A percentile compares a stretch with the other conserved stretches of the same genome.
Conservation (phyloP, 2,888 invertebrate genomes). For the Drosophila barbarae region DNA sequence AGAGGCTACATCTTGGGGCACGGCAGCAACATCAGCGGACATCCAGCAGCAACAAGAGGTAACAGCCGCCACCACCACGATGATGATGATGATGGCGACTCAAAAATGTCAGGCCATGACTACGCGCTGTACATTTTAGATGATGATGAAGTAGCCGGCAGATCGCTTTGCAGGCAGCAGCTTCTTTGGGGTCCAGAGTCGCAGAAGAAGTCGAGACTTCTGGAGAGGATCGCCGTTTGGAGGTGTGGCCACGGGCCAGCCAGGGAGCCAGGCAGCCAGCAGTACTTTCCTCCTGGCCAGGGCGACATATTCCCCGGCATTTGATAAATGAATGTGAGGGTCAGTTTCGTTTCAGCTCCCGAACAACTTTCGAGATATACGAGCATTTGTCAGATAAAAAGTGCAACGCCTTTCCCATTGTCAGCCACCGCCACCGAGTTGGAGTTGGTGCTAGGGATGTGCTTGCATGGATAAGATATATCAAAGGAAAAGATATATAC, state of each 20-base stretch:
- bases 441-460: slow-evolving; percentile 1
- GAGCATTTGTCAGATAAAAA: slow-evolving; percentile 72
- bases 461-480: background rate
- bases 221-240: slow-evolving; percentile 28
- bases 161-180: slow-evolving; percentile 22
- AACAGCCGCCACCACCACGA: slow-evolving; percentile 20
- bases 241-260: slow-evolving; percentile 45
- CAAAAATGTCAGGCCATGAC: slow-evolving; percentile 71
- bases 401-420: slow-evolving; percentile 71
- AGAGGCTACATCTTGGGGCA: slow-evolving; percentile 19
- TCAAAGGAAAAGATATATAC: background rate
- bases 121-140: slow-evolving; percentile 68
- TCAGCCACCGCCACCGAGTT: slow-evolving; percentile 60
- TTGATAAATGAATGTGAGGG: slow-evolving; percentile 75
- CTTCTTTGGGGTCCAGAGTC: slow-evolving; percentile 5
- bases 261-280: slow-evolving; percentile 10
- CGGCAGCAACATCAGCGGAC: slow-evolving; percentile 42
- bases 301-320: slow-evolving; percentile 64
- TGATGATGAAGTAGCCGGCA: slow-evolving; percentile 70
- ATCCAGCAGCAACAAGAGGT: slow-evolving; percentile 36
- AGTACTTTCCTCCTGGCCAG: slow-evolving; percentile 25
- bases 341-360: slow-evolving; percentile 58
- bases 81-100: slow-evolving; percentile 36
- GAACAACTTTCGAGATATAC: slow-evolving; percentile 68
- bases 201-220: slow-evolving; percentile 4